Evolutionary conservation across 2,888 invertebrate species (phyloP).

Genomic region (Artemia sinica): DNA sequence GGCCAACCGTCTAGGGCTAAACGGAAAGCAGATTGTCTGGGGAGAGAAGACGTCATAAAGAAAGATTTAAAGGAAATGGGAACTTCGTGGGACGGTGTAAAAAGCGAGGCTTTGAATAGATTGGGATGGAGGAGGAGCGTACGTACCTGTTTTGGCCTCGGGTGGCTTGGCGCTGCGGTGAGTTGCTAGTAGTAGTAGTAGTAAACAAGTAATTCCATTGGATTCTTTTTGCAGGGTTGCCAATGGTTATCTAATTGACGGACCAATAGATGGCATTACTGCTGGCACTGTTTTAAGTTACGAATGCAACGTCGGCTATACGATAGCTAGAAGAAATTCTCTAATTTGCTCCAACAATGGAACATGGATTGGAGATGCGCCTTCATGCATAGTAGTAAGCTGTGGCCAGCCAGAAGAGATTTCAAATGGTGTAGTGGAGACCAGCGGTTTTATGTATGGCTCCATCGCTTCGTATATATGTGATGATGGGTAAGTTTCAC

Average conservation of each 20-base stretch:
- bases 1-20: too few relatives aligned
- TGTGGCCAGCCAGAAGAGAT: constrained; percentile 25
- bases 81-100: too few relatives aligned
- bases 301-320: constrained; percentile 29
- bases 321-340: constrained; percentile 27
- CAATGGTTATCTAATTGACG: constrained; percentile 5
- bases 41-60: too few relatives aligned
- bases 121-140: too few relatives aligned
- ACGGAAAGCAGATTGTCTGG: too few relatives aligned
- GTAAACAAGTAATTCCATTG: too few relatives aligned
- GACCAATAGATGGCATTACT: constrained; percentile 17
- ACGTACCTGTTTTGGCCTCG: too few relatives aligned
- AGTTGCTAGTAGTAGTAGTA: too few relatives aligned
- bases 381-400: constrained; percentile 25
- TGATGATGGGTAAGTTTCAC: not conserved
- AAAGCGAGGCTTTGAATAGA: too few relatives aligned
- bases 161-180: too few relatives aligned
- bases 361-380: constrained; percentile 24
- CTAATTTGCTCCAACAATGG: constrained; percentile 28
- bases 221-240: not conserved
- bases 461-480: constrained; percentile 9
- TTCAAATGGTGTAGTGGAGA: constrained; percentile 18
- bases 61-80: too few relatives aligned
- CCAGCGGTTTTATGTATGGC: not conserved
- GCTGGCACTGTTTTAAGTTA: constrained; percentile 24